A percentile compares a stretch with the other conserved stretches of the same genome.
Conservation (phyloP, 2,888 invertebrate species). For the Lottia gigantea region DNA sequence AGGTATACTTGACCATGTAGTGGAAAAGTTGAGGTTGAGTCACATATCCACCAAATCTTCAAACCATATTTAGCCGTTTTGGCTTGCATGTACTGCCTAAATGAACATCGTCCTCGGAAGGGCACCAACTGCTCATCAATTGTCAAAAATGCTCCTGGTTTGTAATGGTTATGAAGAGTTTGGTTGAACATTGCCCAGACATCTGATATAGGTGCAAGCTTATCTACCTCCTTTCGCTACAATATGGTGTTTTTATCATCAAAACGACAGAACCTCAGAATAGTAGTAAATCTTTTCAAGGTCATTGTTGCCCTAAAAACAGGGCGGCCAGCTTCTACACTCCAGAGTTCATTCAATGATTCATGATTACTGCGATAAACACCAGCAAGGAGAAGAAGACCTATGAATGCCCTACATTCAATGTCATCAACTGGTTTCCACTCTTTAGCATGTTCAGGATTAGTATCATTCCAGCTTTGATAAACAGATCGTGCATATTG, state of each 20-base stretch:
- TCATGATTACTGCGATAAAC: neutral
- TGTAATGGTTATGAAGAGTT: neutral
- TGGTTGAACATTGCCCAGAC: constrained; percentile 3
- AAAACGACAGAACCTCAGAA: neutral
- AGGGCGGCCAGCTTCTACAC: neutral
- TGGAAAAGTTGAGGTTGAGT: neutral
- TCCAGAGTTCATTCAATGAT: neutral
- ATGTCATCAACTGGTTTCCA: neutral
- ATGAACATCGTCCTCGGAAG: neutral
- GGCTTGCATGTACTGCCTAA: neutral
- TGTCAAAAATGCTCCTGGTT: neutral
- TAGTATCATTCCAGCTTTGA: neutral
- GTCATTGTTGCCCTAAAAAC: neutral
- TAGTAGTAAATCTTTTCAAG: neutral
- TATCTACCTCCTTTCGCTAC: neutral
- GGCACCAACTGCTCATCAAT: neutral
- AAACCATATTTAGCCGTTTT: neutral
- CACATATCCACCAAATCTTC: neutral
- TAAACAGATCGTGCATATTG: neutral
- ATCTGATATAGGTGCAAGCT: neutral
- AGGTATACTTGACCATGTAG: neutral
- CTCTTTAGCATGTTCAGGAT: neutral
- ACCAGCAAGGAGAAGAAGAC: neutral
- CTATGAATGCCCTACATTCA: neutral
- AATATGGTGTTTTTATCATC: neutral